Evolutionary conservation across 2,797 vertebrate genomes (phyloP).

Genomic region (Tauraco hartlaubi): DNA sequence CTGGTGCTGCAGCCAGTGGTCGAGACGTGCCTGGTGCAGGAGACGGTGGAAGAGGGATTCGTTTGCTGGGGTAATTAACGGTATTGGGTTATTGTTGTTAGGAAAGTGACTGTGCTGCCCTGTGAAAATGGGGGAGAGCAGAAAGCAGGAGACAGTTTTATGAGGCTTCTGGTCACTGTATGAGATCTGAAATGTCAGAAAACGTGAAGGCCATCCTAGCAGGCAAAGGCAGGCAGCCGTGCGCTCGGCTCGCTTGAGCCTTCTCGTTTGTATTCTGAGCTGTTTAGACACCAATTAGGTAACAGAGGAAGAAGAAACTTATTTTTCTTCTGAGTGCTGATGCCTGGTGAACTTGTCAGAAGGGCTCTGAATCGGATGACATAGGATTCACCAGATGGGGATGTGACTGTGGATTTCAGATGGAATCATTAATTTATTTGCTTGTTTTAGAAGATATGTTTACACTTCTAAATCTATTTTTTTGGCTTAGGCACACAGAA

Average conservation of each 20-base stretch:
- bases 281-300: not conserved
- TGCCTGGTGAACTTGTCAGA: not conserved
- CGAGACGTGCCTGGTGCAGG: not conserved
- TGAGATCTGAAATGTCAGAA: not conserved
- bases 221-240: not conserved
- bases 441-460: not conserved
- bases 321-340: not conserved
- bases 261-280: not conserved
- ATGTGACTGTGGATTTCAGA: not conserved
- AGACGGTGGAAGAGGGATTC: not conserved
- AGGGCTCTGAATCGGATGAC: not conserved
- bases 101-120: not conserved
- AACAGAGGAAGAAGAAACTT: not conserved
- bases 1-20: accelerated
- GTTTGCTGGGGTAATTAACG: not conserved
- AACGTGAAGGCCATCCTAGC: not conserved
- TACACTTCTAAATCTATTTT: not conserved
- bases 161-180: not conserved
- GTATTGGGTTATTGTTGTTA: not conserved
- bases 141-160: not conserved
- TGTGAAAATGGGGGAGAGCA: not conserved
- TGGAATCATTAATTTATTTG: not conserved
- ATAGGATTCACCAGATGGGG: not conserved
- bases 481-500: not conserved
- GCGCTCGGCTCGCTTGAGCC: not conserved